phyloP scores from a whole-genome alignment of 2,113 vertebrate genomes.

The Anhinga anhinga region DNA sequence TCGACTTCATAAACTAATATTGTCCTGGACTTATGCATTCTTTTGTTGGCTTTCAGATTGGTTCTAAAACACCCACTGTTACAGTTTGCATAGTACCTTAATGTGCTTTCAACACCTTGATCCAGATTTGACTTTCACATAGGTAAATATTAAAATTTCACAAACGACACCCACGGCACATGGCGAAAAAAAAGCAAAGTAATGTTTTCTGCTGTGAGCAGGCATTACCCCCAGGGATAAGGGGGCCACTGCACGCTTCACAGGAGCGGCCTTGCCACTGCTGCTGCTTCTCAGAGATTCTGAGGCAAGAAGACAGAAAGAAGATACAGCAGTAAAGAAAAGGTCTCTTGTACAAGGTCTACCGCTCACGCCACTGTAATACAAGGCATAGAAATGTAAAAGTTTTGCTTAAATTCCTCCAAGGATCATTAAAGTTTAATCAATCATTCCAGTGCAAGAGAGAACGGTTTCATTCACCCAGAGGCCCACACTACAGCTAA shows the following conservation, averaged over 20 bases:
- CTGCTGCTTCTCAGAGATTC: not conserved
- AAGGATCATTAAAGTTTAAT: not conserved
- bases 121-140: not conserved
- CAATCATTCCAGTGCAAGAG: not conserved
- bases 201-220: not conserved
- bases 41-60: not conserved
- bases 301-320: not conserved
- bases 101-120: not conserved
- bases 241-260: not conserved
- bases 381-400: not conserved
- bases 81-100: not conserved
- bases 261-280: not conserved
- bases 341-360: not conserved
- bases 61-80: not conserved
- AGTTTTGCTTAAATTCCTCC: not conserved
- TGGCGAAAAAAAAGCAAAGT: not conserved
- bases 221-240: not conserved
- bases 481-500: not conserved
- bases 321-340: not conserved
- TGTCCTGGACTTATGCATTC: not conserved
- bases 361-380: not conserved
- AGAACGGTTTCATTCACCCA: not conserved
- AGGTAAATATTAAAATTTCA: not conserved
- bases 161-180: not conserved
- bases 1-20: not conserved